A percentile compares a stretch with the other conserved stretches of the same genome.
These are phyloP conservation scores for Diachasmimorpha longicaudata DNA, from an alignment of 1,140 invertebrate genomes.

Conservation along the genomic window DNA sequence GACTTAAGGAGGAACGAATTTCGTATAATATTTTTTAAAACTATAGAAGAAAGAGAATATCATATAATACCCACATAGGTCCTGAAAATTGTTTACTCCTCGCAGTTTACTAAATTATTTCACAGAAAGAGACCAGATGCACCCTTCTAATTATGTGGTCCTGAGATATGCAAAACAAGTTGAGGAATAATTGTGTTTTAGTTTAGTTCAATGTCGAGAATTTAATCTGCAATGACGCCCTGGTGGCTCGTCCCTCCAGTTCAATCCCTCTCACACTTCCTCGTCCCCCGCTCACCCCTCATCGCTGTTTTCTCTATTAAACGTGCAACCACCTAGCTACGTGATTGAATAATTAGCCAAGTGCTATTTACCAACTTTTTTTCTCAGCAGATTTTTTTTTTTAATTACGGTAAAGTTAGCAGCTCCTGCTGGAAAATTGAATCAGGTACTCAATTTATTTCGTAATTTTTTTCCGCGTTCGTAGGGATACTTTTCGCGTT, in stretches of 20 bases:
- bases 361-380: constrained; percentile 5
- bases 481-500: not conserved
- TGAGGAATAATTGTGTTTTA: constrained; percentile 25
- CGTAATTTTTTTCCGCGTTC: not conserved
- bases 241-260: not conserved
- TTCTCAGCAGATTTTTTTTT: not conserved
- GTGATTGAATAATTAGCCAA: constrained; percentile 9
- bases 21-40: too few species aligned
- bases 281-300: constrained; percentile 5
- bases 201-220: constrained; percentile 13
- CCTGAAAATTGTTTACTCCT: too few species aligned
- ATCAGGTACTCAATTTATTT: not conserved
- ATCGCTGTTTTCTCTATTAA: not conserved
- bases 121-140: not conserved
- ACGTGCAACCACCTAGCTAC: not conserved
- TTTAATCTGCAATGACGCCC: constrained; percentile 21
- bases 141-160: not conserved
- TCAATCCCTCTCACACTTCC: constrained; percentile 7
- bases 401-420: not conserved
- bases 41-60: too few species aligned
- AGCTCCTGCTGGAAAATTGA: not conserved
- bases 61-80: too few species aligned
- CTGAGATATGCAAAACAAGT: constrained; percentile 24
- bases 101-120: too few species aligned
- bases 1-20: too few species aligned